These are phyloP conservation scores for Odontothrips loti DNA, from an alignment of 2,888 invertebrate species.

Conservation along the genomic window DNA sequence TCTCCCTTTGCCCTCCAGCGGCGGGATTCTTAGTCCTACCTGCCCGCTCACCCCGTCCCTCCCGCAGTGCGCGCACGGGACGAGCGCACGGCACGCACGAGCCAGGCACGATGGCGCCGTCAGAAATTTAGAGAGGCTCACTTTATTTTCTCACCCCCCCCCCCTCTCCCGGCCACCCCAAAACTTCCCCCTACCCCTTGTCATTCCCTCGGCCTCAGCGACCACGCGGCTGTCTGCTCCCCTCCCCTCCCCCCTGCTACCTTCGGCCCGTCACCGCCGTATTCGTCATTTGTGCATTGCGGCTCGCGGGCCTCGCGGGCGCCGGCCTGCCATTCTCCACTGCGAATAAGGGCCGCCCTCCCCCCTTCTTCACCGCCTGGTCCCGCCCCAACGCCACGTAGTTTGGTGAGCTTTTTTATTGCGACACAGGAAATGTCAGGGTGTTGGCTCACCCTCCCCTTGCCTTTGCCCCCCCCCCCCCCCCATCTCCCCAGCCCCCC, in stretches of 20 bases:
- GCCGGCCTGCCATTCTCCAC: too few species aligned
- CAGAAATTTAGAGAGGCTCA: background rate
- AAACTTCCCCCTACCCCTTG: background rate
- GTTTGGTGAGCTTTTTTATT: conserved; percentile 25
- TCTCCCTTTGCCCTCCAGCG: background rate
- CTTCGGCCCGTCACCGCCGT: background rate
- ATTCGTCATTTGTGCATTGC: background rate
- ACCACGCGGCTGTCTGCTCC: background rate
- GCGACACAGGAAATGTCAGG: conserved; percentile 25
- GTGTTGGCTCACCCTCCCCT: background rate
- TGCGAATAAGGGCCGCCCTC: background rate
- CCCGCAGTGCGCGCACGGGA: background rate
- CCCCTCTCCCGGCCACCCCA: background rate
- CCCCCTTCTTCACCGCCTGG: background rate
- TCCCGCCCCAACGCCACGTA: background rate
- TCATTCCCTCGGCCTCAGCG: background rate
- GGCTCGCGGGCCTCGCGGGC: background rate
- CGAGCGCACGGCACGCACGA: background rate
- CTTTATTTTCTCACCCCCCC: background rate
- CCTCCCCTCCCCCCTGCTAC: background rate
- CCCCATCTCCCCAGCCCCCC: background rate
- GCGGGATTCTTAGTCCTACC: background rate
- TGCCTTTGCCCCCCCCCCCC: background rate
- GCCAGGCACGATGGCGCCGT: background rate
- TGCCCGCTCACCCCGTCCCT: background rate